Evolutionary conservation across 1,140 invertebrate genomes (phyloP).

Genomic region (Helicorthomorpha holstii): DNA sequence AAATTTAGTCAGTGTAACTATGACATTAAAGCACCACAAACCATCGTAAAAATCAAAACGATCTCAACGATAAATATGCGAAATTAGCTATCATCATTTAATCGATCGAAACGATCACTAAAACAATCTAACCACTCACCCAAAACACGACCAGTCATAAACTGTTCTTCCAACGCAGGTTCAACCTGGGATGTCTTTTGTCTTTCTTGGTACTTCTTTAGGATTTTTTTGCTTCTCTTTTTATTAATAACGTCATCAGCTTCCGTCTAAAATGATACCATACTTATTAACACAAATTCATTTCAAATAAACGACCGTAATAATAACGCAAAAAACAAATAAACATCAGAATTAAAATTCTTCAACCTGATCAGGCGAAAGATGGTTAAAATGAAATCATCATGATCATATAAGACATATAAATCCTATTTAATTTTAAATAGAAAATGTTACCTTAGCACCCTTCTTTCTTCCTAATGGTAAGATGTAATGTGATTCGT

Average conservation of each 20-base stretch:
- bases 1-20: constrained; percentile 61
- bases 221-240: constrained; percentile 78
- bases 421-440: no score
- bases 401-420: no score
- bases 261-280: background rate
- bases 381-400: no score
- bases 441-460: constrained; percentile 44
- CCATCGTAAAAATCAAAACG: constrained; percentile 6
- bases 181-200: constrained; percentile 90
- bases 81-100: no score
- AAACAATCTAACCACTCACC: constrained; percentile 45
- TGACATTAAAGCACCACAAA: constrained; percentile 44
- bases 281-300: background rate
- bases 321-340: no score
- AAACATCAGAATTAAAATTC: no score
- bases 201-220: constrained; percentile 81
- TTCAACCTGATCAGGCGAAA: no score
- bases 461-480: constrained; percentile 93
- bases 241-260: constrained; percentile 89
- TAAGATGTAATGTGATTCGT: constrained; percentile 87
- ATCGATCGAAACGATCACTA: no score
- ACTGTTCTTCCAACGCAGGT: constrained; percentile 83
- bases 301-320: no score
- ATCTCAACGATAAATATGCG: background rate
- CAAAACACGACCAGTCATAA: constrained; percentile 81